Percentiles rank a stretch among this genome's conserved stretches.
Evolutionary conservation across 2,797 vertebrate genomes (phyloP).

Genomic region (Hapalemur alaotrensis): DNA sequence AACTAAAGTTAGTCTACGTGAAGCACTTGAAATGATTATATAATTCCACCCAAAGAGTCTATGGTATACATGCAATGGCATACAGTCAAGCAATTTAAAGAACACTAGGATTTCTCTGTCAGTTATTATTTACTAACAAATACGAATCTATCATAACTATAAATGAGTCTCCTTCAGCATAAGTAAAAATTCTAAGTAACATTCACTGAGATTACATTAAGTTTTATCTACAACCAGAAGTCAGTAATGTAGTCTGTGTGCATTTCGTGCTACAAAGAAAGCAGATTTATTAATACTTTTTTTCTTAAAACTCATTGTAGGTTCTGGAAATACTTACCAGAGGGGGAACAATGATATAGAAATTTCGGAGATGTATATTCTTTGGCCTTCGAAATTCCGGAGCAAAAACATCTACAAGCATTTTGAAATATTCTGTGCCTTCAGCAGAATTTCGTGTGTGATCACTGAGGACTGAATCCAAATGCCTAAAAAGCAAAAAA

Average conservation of each 20-base stretch:
- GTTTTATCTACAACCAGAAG: not conserved
- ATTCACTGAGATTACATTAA: not conserved
- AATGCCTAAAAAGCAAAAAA: conserved; percentile 80
- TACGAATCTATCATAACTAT: not conserved
- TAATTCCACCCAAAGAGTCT: not conserved
- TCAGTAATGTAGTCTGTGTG: not conserved
- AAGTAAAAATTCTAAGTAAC: not conserved
- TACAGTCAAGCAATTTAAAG: not conserved
- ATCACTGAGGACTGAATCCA: conserved; percentile 94
- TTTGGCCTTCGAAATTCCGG: conserved; percentile 96
- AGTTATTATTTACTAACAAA: not conserved
- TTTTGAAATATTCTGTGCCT: conserved; percentile 99
- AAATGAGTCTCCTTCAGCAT: not conserved
- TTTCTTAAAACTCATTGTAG: not conserved
- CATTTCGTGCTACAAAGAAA: not conserved
- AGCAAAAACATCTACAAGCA: conserved; percentile 97
- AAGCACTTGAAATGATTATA: not conserved
- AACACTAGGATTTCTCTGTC: not conserved
- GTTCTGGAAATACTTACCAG: conserved; percentile 87
- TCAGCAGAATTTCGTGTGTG: conserved; percentile 97
- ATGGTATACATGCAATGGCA: not conserved
- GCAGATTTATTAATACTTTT: not conserved
- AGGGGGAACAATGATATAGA: conserved; percentile 98
- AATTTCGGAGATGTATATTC: conserved; percentile 98
- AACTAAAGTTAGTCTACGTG: not conserved